Evolutionary conservation across 2,113 vertebrate species (phyloP), one percentile per base, ranked within the genome.

Genomic region (Struthio camelus): DNA sequence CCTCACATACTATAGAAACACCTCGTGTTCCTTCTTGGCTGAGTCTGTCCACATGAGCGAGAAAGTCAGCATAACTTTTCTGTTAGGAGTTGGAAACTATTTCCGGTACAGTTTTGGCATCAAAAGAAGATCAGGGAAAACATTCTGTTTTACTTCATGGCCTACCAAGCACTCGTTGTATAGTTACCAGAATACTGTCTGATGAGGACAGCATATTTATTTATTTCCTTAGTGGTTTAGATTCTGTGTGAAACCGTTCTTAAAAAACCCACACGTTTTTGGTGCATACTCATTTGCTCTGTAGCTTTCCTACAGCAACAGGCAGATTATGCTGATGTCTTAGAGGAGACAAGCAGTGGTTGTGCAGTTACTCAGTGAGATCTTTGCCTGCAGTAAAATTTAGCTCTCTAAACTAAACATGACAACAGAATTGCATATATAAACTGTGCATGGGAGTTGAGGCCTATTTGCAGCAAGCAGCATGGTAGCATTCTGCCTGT

Each of bases 301-400:
- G 65, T 70, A 71, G 36, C n/a, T 94, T 22, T 83, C 30, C 46
- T 85, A 59, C 32, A 78, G 28, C 16, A 84, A 58, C 42, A 75
- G 30, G 79, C 34, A 62, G 69, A 56, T 94, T 66, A 93, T 53
- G 32, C 25, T 72, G 62, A 65, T 59, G 9, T 85, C 48, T 82
- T 86, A 61, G 66, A 70, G 36, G 34, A 81, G 58, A 48, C 10
- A 58, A 40, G 40, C 38, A 67, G 48, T 76, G 84, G 28, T 42
- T 76, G 11, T 94, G 59, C 79, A 27, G 48, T 93, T 85, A 62
- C 66, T 82, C 75, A 87, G 73, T 82, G 48, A 30, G 71, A 82
- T 87, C 62, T 89, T 96, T 89, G 28, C 89, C 71, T 94, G 36
- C 62, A 70, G 78, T 87, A 92, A 84, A 90, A 81, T 72, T 81